phyloP scores from a whole-genome alignment of 92 coral and sea anemone species.

The Anthopleura xanthogrammica region DNA sequence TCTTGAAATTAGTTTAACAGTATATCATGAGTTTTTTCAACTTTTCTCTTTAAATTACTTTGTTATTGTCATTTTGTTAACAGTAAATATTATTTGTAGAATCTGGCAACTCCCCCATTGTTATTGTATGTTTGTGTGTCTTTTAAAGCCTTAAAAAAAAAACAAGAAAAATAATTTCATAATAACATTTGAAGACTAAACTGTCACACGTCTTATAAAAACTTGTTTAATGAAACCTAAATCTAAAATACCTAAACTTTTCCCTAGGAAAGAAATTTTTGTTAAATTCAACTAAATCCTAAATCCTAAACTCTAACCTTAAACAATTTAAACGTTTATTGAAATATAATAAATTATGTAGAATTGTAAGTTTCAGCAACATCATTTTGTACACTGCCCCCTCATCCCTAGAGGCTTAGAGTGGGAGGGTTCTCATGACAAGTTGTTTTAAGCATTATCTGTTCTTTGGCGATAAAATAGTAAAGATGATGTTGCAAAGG shows the following conservation, averaged over 20 bases:
- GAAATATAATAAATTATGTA: not conserved
- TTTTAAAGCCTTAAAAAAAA: not conserved
- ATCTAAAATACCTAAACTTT: slow-evolving; percentile 1
- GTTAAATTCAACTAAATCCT: not conserved
- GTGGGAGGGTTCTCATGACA: too few species aligned
- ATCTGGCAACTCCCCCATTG: slow-evolving; percentile 43
- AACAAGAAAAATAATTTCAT: slow-evolving; percentile 6
- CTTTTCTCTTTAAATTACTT: not conserved
- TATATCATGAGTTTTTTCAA: not conserved
- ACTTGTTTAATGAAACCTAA: not conserved
- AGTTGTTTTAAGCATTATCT: too few species aligned
- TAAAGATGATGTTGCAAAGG: too few species aligned
- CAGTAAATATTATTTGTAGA: not conserved
- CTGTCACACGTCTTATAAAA: slow-evolving; percentile 47
- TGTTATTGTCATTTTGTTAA: not conserved
- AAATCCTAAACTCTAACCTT: slow-evolving; percentile 11
- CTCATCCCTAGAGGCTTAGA: too few species aligned
- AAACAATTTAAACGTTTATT: not conserved
- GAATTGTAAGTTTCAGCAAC: not conserved
- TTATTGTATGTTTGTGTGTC: slow-evolving; percentile 14
- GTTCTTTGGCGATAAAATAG: too few species aligned
- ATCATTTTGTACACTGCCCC: not conserved
- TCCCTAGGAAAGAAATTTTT: not conserved
- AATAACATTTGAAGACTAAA: slow-evolving; percentile 37
- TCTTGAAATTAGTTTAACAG: not conserved